Conservation (phyloP, 2,113 vertebrate genomes). For the Lutjanus erythropterus region DNA sequence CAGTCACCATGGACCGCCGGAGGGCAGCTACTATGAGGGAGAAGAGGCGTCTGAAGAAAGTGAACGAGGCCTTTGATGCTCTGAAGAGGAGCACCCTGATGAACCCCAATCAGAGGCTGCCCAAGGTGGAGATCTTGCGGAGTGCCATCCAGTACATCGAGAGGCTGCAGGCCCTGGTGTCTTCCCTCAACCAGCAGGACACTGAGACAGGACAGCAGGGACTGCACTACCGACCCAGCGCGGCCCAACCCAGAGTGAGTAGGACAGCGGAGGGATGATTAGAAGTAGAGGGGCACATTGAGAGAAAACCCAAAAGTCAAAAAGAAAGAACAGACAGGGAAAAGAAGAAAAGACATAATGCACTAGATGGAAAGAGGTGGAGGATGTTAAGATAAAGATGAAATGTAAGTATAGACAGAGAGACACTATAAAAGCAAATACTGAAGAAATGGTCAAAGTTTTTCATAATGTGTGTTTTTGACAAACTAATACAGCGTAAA, state of each 20-base stretch:
- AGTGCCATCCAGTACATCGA: constrained; percentile 99
- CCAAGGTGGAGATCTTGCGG: constrained; percentile 98
- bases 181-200: constrained; percentile 97
- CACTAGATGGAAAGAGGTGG: not conserved
- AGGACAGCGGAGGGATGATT: constrained; percentile 22
- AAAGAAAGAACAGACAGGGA: not conserved
- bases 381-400: not conserved
- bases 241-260: constrained; percentile 89
- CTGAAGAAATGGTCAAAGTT: not conserved
- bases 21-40: constrained; percentile 95
- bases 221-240: constrained; percentile 83
- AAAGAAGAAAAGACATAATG: not conserved
- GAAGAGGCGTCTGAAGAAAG: constrained; percentile 96
- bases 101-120: constrained; percentile 98
- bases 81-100: constrained; percentile 97
- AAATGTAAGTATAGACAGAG: constrained; percentile 1
- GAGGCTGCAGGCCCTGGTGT: constrained; percentile 94
- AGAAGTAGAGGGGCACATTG: constrained; percentile 12
- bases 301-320: constrained; percentile 5
- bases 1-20: constrained; percentile 94
- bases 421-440: not conserved
- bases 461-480: constrained; percentile 15
- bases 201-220: constrained; percentile 89
- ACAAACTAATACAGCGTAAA: not conserved
- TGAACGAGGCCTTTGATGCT: constrained; percentile 98